Conservation (phyloP, 2,888 invertebrate genomes). For the Aplocera efformata region DNA sequence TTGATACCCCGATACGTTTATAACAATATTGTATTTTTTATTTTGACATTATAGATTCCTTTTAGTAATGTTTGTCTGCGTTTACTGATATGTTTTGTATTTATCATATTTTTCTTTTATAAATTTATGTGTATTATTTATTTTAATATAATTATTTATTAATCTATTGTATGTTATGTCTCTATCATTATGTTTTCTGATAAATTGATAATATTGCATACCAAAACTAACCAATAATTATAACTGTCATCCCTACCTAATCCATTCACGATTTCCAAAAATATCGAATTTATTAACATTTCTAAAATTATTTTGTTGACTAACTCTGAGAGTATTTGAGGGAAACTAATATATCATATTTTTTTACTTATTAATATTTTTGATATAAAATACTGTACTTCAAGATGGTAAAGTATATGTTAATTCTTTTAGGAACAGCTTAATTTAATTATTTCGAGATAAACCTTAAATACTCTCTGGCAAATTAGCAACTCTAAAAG, state of each 20-base stretch:
- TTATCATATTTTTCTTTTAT: not conserved
- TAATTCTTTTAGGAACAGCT: no score
- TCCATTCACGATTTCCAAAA: conserved; percentile 7
- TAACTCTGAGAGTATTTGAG: conserved; percentile 12
- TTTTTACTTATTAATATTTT: no score
- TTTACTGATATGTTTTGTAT: no score
- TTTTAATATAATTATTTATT: not conserved
- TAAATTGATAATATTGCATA: conserved; percentile 5
- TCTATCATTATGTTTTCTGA: conserved; percentile 3
- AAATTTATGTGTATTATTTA: not conserved
- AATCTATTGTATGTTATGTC: conserved; percentile 1
- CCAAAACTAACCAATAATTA: conserved; percentile 17
- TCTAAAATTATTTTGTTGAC: conserved; percentile 12
- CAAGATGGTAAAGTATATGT: no score
- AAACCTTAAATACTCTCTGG: conserved; percentile 15
- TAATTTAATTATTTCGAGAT: not conserved
- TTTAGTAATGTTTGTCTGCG: no score
- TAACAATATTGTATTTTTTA: no score
- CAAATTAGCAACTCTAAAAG: conserved; percentile 34
- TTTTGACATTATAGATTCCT: no score
- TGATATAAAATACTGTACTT: no score
- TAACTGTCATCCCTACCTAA: conserved; percentile 7
- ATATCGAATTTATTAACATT: conserved; percentile 14
- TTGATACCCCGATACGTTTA: not conserved
- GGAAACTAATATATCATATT: not conserved